Evolutionary conservation across 1,140 invertebrate species (phyloP).

Genomic region (Leptoteleia sp.): DNA sequence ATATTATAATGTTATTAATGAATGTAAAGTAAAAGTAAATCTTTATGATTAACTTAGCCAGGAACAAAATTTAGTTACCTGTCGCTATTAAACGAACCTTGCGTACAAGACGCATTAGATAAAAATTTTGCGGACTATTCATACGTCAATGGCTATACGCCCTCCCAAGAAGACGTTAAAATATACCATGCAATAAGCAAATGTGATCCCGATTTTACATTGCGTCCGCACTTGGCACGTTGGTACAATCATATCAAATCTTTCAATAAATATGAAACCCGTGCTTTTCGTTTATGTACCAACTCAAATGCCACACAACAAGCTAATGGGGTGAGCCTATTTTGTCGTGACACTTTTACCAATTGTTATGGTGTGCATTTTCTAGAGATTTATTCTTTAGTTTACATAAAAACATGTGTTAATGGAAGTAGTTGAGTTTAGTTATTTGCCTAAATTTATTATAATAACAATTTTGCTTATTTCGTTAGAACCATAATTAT

Average conservation of each 20-base stretch:
- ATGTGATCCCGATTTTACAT: conserved; percentile 60
- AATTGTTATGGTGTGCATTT: too few species aligned
- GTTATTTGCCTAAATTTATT: too few species aligned
- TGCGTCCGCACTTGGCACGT: conserved; percentile 74
- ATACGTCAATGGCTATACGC: conserved; percentile 80
- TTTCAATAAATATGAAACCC: conserved; percentile 70
- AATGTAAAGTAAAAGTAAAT: conserved; percentile 20
- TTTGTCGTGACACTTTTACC: too few species aligned
- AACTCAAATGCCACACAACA: conserved; percentile 3
- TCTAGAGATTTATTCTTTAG: too few species aligned
- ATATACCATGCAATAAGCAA: conserved; percentile 69
- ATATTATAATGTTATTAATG: too few species aligned
- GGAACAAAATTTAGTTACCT: conserved; percentile 63
- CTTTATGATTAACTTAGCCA: conserved; percentile 46
- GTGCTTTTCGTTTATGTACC: conserved; percentile 61
- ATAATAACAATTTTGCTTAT: too few species aligned
- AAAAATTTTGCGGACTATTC: conserved; percentile 79
- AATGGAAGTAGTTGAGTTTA: too few species aligned
- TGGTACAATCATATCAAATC: conserved; percentile 79
- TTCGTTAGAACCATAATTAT: too few species aligned
- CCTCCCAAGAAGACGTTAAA: conserved; percentile 77
- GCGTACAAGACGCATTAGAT: conserved; percentile 77
- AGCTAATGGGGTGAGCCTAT: conserved; percentile 42
- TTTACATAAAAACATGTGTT: too few species aligned
- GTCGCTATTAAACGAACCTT: conserved; percentile 71